A percentile compares a stretch with the other conserved stretches of the same genome.
These are phyloP conservation scores for Agonopterix subpropinquella DNA, from an alignment of 2,888 invertebrate genomes.

Conservation along the genomic window DNA sequence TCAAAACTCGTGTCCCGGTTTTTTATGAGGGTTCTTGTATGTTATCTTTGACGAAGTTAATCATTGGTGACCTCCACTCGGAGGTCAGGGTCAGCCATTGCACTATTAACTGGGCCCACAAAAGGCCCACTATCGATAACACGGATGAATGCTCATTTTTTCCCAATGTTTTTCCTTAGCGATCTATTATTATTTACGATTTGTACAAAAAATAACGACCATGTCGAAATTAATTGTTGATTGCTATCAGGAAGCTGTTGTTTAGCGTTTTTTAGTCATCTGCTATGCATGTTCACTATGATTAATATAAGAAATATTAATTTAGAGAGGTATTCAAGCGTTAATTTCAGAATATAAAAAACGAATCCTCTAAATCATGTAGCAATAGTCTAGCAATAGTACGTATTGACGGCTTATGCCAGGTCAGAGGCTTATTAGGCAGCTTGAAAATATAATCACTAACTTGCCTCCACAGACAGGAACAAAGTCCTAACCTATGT, in stretches of 20 bases:
- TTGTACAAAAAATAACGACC: slow-evolving; percentile 40
- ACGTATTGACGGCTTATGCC: too few species aligned
- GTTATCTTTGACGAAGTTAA: slow-evolving; percentile 15
- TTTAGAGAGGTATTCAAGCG: neutral
- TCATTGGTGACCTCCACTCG: slow-evolving; percentile 30
- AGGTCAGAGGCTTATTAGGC: too few species aligned
- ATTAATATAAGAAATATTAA: slow-evolving; percentile 1
- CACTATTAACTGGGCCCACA: slow-evolving; percentile 16
- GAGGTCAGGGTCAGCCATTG: slow-evolving; percentile 39
- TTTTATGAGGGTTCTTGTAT: slow-evolving; percentile 13
- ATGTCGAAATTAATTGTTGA: slow-evolving; percentile 54
- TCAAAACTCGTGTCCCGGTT: neutral
- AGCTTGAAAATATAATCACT: too few species aligned
- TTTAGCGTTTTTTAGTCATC: slow-evolving; percentile 24
- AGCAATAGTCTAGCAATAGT: too few species aligned
- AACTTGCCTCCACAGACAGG: too few species aligned
- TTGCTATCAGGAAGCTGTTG: slow-evolving; percentile 50
- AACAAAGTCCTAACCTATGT: too few species aligned
- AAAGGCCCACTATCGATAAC: slow-evolving; percentile 21
- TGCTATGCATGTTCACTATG: neutral
- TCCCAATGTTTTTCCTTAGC: slow-evolving; percentile 28
- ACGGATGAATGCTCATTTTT: slow-evolving; percentile 32
- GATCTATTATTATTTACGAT: slow-evolving; percentile 35
- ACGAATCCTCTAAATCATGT: too few species aligned
- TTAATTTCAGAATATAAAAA: neutral